These are phyloP conservation scores for Promerops cafer DNA, from an alignment of 2,113 vertebrate genomes.

Conservation along the genomic window DNA sequence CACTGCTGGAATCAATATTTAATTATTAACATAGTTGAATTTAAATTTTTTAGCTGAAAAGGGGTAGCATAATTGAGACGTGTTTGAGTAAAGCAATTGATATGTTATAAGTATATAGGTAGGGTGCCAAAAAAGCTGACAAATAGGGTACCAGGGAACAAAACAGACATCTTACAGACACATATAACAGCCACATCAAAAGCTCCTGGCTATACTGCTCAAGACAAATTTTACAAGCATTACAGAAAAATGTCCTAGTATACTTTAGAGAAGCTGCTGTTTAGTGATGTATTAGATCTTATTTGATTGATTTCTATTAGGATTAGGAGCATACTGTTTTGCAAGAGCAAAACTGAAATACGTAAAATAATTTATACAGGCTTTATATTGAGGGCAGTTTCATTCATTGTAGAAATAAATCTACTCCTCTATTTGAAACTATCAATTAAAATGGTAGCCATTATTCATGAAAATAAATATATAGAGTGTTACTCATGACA, in stretches of 20 bases:
- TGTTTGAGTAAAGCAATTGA: not conserved
- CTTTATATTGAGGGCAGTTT: slow-evolving; percentile 60
- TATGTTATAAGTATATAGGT: not conserved
- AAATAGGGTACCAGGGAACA: not conserved
- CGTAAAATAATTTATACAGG: slow-evolving; percentile 66
- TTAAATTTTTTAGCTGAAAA: not conserved
- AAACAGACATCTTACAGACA: slow-evolving; percentile 7
- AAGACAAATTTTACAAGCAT: slow-evolving; percentile 56
- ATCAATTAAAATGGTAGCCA: slow-evolving; percentile 71
- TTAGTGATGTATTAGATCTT: slow-evolving; percentile 46
- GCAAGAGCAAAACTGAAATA: slow-evolving; percentile 48
- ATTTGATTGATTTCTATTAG: slow-evolving; percentile 70
- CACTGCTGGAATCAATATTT: not conserved
- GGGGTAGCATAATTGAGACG: not conserved
- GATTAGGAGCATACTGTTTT: slow-evolving; percentile 56
- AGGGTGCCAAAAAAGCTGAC: slow-evolving; percentile 20
- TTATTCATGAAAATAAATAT: slow-evolving; percentile 72
- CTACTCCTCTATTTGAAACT: slow-evolving; percentile 58
- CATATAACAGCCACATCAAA: slow-evolving; percentile 25
- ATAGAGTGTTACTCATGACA: slow-evolving; percentile 63
- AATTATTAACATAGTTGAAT: not conserved
- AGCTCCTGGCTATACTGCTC: slow-evolving; percentile 50
- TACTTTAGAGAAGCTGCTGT: slow-evolving; percentile 22
- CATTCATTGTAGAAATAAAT: slow-evolving; percentile 72
- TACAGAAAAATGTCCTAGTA: slow-evolving; percentile 24